Evolutionary conservation across 2,888 invertebrate species (phyloP), one percentile per base, ranked within the genome.

Genomic region (Ophion costatus): DNA sequence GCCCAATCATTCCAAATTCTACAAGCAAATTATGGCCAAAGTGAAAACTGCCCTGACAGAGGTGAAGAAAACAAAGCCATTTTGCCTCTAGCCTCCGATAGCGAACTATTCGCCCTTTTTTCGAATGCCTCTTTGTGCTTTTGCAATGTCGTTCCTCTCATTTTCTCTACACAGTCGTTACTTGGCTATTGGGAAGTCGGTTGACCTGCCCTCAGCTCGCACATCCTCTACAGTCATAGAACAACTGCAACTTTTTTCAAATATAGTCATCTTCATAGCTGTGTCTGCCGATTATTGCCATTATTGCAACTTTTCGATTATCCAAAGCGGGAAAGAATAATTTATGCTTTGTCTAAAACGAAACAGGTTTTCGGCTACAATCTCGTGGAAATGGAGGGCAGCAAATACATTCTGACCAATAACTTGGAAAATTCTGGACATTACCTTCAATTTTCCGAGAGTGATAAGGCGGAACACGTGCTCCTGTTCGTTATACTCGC

Each of bases 301-400:
- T 38, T 3, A 24, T 38, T 42, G 9, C 20, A 7, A 20, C 20
- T 14, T 38, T 38, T 38, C 38, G 38, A 38, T 38, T 38, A 38
- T 38, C 0, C 45, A 45, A 51, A 14, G 10, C 22, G 20, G 9
- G 33, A 38, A 29, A 24, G 9, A 63, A 10, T 11, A 20, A 7
- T 24, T 9, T 29, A 14, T 51, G 3, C 4, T 33, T 71, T 57
- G n/a, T 51, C 4, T 14, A 2, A 51, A 51, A 51, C 17, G 17
- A 17, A 2, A 64, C 88, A 95, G 95, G 91, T 95, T 0, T 95
- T 95, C 89, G 95, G 95, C 6, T 95, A 94, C 85, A 94, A 94
- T 77, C 84, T 95, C 9, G 90, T 94, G 0, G 94, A 95, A 88
- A 89, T 94, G 1, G 94, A 94, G 57, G 88, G 38, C 38, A 88